Base-by-base conservation (phyloP, 2,797 vertebrate species). In the Cryptoblepharus egeriae region DNA sequence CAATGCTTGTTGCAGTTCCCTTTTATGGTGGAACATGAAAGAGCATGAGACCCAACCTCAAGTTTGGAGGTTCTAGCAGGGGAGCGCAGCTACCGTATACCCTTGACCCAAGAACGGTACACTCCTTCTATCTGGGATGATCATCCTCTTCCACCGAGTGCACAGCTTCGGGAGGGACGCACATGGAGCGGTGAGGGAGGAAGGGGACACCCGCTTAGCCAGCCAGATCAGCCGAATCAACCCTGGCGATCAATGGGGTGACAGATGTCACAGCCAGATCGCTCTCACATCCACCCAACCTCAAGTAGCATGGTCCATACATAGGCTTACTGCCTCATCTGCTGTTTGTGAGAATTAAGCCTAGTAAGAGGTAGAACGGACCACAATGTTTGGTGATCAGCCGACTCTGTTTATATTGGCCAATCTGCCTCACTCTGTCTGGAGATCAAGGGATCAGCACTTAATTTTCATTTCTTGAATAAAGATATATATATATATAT, bases 401-500 rank as follows among this genome's bases (percentile, higher is more conserved):
- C 85, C 86, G 81, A 84, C 86, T 93, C 93, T 95, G 92, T 92
- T 95, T 93, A 94, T 95, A 94, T 96, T 95, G 95, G 95, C 93
- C 94, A 94, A 91, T 93, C 94, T 95, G 87, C 92, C 91, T 89
- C 85, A 93, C 91, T 80, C 93, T 92, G 90, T 92, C 91, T 91
- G 89, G 90, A 95, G 94, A 96, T 96, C 94, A 96, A 95, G 93
- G 94, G 95, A 95, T 95, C 93, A 96, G 90, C 71, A 88, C 95
- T 94, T 96, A 95, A 96, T 96, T 96, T 84, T 95, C 93, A 95
- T 95, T 96, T 94, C 91, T 93, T 92, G 93, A 95, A 95, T 93
- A 96, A 94, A 95, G 92, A 94, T 93, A 93, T 94, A 92, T 90
- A 57, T 42, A 24, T 94, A 92, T 90, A 57, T 42, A 24, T 45